These are phyloP conservation scores for Alauda arvensis DNA, from an alignment of 2,797 vertebrate species.

Conservation along the genomic window DNA sequence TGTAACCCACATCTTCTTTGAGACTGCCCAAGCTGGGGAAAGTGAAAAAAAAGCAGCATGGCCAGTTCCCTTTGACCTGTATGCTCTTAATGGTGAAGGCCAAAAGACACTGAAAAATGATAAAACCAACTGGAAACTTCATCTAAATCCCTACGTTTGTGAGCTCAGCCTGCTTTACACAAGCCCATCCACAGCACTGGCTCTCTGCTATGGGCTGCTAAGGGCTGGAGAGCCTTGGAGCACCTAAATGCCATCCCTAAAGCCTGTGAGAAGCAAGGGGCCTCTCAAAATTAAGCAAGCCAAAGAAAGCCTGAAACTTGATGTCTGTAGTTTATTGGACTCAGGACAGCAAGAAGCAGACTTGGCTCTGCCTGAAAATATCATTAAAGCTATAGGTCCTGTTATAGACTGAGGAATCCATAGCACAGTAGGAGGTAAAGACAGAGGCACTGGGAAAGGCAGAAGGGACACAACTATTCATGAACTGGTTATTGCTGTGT, in stretches of 20 bases:
- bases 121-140: background rate
- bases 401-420: background rate
- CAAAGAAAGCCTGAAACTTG: conserved; percentile 1
- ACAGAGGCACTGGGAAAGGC: background rate
- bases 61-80: background rate
- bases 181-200: background rate
- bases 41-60: background rate
- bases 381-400: background rate
- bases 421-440: background rate
- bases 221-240: background rate
- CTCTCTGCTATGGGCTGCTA: background rate
- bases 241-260: background rate
- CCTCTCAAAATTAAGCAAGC: background rate
- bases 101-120: background rate
- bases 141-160: background rate
- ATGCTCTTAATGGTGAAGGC: background rate
- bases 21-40: background rate
- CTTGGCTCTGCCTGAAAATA: background rate
- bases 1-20: background rate
- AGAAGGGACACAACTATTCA: background rate
- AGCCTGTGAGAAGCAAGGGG: background rate
- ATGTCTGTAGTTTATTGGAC: background rate
- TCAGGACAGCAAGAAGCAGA: background rate
- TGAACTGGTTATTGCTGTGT: background rate
- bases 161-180: background rate